Conservation (phyloP, 2,797 vertebrate genomes). For the Liasis olivaceus region DNA sequence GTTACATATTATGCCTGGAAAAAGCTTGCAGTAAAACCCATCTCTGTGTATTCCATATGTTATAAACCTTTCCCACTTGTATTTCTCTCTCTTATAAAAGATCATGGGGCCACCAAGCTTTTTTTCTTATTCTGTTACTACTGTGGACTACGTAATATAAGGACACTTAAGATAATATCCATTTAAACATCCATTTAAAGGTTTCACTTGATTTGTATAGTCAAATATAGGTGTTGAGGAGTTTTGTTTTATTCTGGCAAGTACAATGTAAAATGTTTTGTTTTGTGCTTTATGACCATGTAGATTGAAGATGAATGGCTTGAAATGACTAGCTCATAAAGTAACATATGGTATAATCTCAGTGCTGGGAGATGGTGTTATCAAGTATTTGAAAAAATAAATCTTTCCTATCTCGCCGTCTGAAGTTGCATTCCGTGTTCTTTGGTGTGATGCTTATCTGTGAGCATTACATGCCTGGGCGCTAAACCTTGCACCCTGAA, state of each 20-base stretch:
- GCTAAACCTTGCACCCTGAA: not conserved
- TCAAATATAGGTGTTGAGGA: not conserved
- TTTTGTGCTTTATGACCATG: not conserved
- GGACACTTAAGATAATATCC: not conserved
- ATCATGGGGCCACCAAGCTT: not conserved
- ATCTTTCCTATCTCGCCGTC: not conserved
- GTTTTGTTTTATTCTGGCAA: not conserved
- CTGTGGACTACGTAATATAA: not conserved
- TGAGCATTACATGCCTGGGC: not conserved
- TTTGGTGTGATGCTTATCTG: not conserved
- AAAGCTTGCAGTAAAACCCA: not conserved
- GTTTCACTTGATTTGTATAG: not conserved
- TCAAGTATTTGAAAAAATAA: not conserved
- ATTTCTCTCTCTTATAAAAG: not conserved
- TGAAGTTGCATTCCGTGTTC: not conserved
- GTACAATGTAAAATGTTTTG: not conserved
- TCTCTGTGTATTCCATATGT: not conserved
- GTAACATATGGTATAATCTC: not conserved
- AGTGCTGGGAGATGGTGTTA: not conserved
- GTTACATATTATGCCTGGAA: not conserved
- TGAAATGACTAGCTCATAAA: not conserved
- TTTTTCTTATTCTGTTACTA: not conserved
- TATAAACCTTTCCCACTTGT: not conserved
- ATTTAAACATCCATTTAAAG: not conserved
- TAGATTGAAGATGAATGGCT: not conserved